Percentiles rank a stretch among this genome's conserved stretches.
Evolutionary conservation across 2,888 invertebrate species (phyloP).

Genomic region (Nasonovia ribisnigri): DNA sequence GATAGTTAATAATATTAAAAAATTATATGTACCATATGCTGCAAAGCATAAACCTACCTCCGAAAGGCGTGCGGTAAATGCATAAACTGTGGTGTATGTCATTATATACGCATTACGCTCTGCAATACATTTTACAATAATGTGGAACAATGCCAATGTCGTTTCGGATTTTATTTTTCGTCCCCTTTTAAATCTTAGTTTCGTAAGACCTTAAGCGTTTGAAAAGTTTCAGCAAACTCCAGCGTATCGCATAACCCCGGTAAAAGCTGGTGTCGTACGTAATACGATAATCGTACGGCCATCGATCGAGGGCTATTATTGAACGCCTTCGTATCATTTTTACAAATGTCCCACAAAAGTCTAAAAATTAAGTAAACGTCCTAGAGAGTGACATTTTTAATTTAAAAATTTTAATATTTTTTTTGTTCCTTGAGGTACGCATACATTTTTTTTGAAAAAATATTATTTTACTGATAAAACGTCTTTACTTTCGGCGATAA

Average conservation of each 20-base stretch:
- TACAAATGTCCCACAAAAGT: neutral
- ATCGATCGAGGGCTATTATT: neutral
- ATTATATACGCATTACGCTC: neutral
- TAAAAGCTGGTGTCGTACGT: neutral
- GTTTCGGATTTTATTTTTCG: neutral
- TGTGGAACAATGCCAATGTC: constrained; percentile 22
- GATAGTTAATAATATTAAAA: neutral
- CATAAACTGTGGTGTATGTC: neutral
- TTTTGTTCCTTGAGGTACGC: too few species aligned
- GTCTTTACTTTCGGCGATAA: neutral
- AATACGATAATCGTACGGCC: neutral
- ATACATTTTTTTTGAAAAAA: neutral
- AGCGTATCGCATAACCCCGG: neutral
- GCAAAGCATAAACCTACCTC: neutral
- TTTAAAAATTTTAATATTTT: too few species aligned
- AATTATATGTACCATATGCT: neutral
- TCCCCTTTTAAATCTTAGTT: neutral
- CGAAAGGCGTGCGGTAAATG: neutral
- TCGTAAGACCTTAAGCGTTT: neutral
- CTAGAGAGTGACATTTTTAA: neutral
- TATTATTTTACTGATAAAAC: neutral
- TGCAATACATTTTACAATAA: neutral
- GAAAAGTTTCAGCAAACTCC: constrained; percentile 10
- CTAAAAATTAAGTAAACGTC: neutral
- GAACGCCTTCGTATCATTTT: neutral